Conservation (phyloP, 2,113 vertebrate species). For the Bettongia penicillata region DNA sequence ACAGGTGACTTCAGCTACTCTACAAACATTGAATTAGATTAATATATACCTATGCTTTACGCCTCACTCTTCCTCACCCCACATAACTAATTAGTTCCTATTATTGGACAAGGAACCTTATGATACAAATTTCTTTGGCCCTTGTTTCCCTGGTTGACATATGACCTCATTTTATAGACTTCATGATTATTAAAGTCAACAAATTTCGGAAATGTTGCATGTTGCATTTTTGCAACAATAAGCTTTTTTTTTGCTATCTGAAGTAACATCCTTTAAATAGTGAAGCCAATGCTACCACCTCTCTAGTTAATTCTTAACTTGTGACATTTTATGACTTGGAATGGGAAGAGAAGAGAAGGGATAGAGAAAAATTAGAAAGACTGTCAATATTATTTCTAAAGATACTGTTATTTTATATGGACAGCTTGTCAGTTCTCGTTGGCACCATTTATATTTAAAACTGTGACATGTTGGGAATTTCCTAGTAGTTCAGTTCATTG, state of each 20-base stretch:
- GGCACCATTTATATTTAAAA: conserved; percentile 7
- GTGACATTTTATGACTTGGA: not conserved
- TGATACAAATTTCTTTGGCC: not conserved
- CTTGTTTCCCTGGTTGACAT: not conserved
- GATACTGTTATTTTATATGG: not conserved
- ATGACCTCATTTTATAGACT: not conserved
- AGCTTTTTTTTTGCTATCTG: not conserved
- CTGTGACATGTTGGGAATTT: not conserved
- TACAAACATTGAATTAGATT: not conserved
- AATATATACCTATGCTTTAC: not conserved
- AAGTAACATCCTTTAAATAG: not conserved
- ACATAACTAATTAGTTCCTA: not conserved
- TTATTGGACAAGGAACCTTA: not conserved
- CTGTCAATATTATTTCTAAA: not conserved
- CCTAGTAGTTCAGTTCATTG: not conserved
- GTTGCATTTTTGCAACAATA: not conserved
- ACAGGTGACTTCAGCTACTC: not conserved
- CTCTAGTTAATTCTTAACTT: not conserved
- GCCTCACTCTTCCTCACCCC: not conserved
- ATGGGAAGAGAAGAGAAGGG: not conserved
- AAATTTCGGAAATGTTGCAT: not conserved
- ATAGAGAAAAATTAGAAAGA: not conserved
- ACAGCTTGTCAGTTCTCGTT: not conserved
- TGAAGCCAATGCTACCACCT: not conserved
- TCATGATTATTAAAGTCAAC: not conserved